Base-by-base conservation (phyloP, 1,140 invertebrate genomes). In the Papilio machaon region DNA sequence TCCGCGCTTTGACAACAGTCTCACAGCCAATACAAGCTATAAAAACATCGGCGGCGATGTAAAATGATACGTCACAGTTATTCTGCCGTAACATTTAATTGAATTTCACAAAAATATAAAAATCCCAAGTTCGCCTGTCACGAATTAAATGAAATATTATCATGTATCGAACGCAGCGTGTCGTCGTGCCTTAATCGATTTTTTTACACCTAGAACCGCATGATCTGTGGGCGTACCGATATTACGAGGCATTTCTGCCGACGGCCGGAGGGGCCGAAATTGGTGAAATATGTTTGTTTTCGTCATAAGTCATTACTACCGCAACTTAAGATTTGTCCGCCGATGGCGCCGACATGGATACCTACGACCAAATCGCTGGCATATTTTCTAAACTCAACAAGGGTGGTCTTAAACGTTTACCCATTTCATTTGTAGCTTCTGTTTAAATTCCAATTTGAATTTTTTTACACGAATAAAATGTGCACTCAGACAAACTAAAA, bases 161-260 rank as follows among this genome's bases (percentile, higher is more conserved):
- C 89, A 91, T 92, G 88, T 92, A 90, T 92, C 87, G 91, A 92
- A 92, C 93, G 80, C 93, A 94, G 93, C 92, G 87, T 94, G 92
- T 93, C 90, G 92, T 89, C 93, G 88, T 89, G 86, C 86, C 91
- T 90, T 93, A 93, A 94, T 93, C 91, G 92, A 93, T 94, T 94
- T 94, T 92, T 94, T 94, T 94, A 94, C 93, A 93, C 93, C 91
- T 93, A 92, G 93, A 94, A 94, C 93, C 91, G 89, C 93, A 92
- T 87, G 89, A 91, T 85, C 88, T 84, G 91, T 93, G 89, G 93
- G 93, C 91, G 91, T 92, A 83, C 83, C 82, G 81, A 86, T 87
- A 91, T 93, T 91, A 93, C 91, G 90, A 93, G 91, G 90, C 90
- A 86, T 88, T 92, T 92, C 91, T 92, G 91, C 90, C 89, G 91